These are phyloP conservation scores for Dendrocincla fuliginosa DNA, from an alignment of 2,797 vertebrate species.

Conservation along the genomic window DNA sequence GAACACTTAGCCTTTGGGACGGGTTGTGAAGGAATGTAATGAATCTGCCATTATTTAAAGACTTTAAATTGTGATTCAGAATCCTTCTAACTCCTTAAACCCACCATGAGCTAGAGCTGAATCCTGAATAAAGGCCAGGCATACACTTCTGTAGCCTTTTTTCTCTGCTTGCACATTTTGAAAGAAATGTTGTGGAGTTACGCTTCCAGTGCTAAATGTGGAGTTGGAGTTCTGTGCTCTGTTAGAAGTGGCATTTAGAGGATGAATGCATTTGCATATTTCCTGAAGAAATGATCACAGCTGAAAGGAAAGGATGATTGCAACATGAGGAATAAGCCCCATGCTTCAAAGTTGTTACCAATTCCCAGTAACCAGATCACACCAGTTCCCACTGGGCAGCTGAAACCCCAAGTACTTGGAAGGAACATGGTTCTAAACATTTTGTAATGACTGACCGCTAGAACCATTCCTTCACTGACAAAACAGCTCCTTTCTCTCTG, in stretches of 20 bases:
- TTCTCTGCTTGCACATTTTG: constrained; percentile 9
- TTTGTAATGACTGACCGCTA: background rate
- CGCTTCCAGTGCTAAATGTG: constrained; percentile 54
- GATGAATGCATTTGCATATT: constrained; percentile 60
- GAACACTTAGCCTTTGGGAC: background rate
- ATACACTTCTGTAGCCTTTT: constrained; percentile 24
- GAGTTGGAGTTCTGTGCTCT: constrained; percentile 48
- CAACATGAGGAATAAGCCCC: background rate
- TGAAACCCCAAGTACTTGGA: background rate
- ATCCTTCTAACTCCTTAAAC: background rate
- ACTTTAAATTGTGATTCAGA: background rate
- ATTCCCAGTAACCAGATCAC: background rate
- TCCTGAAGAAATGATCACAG: constrained; percentile 35
- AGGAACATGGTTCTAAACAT: background rate
- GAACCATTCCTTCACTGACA: background rate
- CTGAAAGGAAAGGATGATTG: constrained; percentile 16
- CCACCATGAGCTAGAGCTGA: background rate
- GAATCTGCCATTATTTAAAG: background rate
- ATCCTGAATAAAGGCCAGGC: constrained; percentile 20
- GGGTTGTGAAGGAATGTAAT: background rate
- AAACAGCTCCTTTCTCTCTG: background rate
- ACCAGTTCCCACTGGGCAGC: background rate
- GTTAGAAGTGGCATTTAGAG: constrained; percentile 36
- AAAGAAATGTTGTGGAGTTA: constrained; percentile 47
- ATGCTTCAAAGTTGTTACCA: background rate